Base-by-base conservation (phyloP, 2,113 vertebrate genomes). In the Pollimyrus isidori region DNA sequence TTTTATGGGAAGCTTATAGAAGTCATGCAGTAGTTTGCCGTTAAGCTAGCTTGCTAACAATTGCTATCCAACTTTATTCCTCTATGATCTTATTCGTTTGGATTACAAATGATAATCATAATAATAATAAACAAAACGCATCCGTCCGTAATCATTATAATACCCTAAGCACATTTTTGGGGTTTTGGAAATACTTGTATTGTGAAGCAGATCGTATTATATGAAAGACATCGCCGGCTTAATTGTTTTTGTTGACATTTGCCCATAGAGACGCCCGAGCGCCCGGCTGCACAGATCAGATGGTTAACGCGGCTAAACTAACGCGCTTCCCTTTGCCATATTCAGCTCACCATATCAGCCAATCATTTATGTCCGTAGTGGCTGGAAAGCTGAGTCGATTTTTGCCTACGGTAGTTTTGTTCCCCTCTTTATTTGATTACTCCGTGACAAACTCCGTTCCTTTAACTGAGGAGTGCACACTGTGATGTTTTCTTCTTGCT, bases 171-270 rank as follows among this genome's bases (percentile, higher is more conserved):
- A 76, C 15, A 76, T 80, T 42, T 42, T 39, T 17, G 4, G 5
- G 4, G 15, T 80, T 42, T 39, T 35, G 35, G 30, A 80, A 7
- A 42, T 19, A 42, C 73, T 42, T 42, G 73, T 7, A 42, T 26
- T 42, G n/a, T 4, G n/a, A 30, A 69, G 62, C 35, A 80, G 73
- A 17, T 42, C 15, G 35, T 39, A 5, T 80, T 80, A 80, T 80
- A 42, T 19, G 73, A 42, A 35, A 17, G 73, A 80, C 35, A 80
- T 42, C 73, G 2, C 69, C 69, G 62, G 35, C 30, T 76, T 26
- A 2, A 19, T 58, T 50, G 42, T 87, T 58, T 89, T 88, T 90
- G 89, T 90, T 90, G 65, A 90, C 89, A 50, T 58, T 88, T 87
- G 49, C 23, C 86, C 89, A 30, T 90, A 88, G 89, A 84, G 73